phyloP scores from a whole-genome alignment of 2,888 invertebrate species.

The Steinernema scapterisci region DNA sequence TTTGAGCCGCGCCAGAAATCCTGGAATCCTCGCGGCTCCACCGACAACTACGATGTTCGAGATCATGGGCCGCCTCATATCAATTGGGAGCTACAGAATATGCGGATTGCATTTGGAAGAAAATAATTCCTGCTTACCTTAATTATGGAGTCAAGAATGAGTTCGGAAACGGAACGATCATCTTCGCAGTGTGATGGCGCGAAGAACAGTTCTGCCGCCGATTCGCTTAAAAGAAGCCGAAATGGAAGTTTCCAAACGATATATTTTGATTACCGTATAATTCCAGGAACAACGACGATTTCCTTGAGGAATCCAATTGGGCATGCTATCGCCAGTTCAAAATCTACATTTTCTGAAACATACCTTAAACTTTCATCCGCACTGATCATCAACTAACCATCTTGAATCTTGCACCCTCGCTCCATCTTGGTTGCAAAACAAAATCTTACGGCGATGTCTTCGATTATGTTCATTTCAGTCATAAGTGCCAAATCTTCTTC shows the following conservation, averaged over 20 bases:
- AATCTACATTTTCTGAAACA: constrained; percentile 14
- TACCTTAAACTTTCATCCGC: not conserved
- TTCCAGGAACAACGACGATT: constrained; percentile 45
- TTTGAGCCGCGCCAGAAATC: constrained; percentile 81
- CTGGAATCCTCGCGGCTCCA: constrained; percentile 82
- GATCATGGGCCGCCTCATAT: constrained; percentile 79
- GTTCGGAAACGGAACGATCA: constrained; percentile 80
- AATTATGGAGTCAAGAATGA: constrained; percentile 82
- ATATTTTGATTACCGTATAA: constrained; percentile 33
- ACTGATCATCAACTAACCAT: not conserved
- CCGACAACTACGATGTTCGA: constrained; percentile 85
- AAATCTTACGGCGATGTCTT: constrained; percentile 43
- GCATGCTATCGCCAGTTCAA: constrained; percentile 17
- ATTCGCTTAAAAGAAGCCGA: constrained; percentile 76
- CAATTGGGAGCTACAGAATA: constrained; percentile 77
- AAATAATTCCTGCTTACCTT: constrained; percentile 70
- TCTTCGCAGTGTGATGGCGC: constrained; percentile 78
- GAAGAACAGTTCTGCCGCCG: constrained; percentile 83
- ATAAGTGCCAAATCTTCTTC: constrained; percentile 28
- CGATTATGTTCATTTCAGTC: not conserved
- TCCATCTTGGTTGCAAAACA: constrained; percentile 44
- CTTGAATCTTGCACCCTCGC: constrained; percentile 40
- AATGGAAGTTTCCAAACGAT: not conserved
- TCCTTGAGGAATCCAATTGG: constrained; percentile 40
- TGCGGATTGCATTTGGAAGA: not conserved